Evolutionary conservation across 2,797 vertebrate species (phyloP), one percentile per base, ranked within the genome.

Genomic region (Miopithecus talapoin): DNA sequence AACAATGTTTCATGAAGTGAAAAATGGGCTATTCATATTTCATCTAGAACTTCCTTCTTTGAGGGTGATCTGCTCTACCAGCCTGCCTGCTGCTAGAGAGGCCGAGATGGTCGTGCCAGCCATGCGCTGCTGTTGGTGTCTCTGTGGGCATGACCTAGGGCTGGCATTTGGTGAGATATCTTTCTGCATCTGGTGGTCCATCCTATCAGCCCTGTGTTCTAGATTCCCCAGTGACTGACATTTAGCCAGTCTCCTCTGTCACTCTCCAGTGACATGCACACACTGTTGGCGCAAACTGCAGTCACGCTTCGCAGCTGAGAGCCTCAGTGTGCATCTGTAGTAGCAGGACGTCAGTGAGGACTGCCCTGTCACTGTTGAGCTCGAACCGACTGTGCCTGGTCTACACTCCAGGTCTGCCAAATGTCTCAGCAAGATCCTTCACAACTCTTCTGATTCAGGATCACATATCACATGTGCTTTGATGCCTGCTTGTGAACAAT

Each of bases 201-300:
- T 78, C 33, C 86, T 70, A 2, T 26, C 1, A 10, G 64, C 48
- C 89, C 55, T 91, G 10, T 8, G 30, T 28, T 26, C 46, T 21
- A 14, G 17, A 8, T 14, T 21, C 85, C 19, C 9, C 11, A 30
- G 53, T 24, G 55, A 28, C 55, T 3, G 55, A 68, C 33, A 24
- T 10, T 53, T 36, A 41, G 41, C 48, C 19, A 43, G 13, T 53
- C 12, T 53, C 55, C 17, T 4, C 4, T 85, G 53, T 22, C 39
- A 30, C 22, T 79, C 24, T 2, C 22, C 39, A 10, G 53, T 4
- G 17, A 2, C 11, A 5, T 0, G 1, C 19, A 24, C 1, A 74
- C 41, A 14, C n/a, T 30, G 1, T 4, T n/a, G 68, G 33, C 33
- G 3, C 14, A 21, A 68, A 55, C 12, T 24, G 61, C 33, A 70